A percentile compares a stretch with the other conserved stretches of the same genome.
These are phyloP conservation scores for Ctenodactylus gundi DNA, from an alignment of 2,113 vertebrate genomes.

Conservation along the genomic window DNA sequence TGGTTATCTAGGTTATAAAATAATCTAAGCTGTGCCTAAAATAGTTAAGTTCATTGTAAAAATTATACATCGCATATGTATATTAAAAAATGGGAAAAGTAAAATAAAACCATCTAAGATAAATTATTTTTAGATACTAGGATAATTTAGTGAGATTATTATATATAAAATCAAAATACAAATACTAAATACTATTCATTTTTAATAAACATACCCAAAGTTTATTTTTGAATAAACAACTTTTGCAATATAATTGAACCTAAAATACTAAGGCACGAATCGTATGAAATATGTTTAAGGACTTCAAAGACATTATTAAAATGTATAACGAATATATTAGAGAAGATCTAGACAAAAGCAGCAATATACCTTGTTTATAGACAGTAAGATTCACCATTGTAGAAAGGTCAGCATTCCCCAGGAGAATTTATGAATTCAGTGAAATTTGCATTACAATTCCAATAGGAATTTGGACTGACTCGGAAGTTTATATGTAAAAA, in stretches of 20 bases:
- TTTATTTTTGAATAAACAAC: not conserved
- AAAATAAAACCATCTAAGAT: not conserved
- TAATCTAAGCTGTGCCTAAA: no score
- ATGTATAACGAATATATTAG: not conserved
- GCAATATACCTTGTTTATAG: not conserved
- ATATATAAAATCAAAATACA: not conserved
- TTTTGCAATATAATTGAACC: not conserved
- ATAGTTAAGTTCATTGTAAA: no score
- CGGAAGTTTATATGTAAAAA: slow-evolving; percentile 31
- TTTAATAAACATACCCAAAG: not conserved
- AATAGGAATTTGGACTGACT: not conserved
- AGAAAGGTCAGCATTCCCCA: not conserved
- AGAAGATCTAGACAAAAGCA: not conserved
- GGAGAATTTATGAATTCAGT: not conserved
- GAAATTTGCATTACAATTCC: slow-evolving; percentile 25
- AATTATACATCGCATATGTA: no score
- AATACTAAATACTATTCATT: slow-evolving; percentile 19
- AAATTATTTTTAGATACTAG: not conserved
- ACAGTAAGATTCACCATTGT: not conserved
- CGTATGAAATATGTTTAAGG: not conserved
- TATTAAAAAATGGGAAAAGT: no score
- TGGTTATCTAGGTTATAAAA: no score
- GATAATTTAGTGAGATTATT: not conserved
- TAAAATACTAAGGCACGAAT: not conserved
- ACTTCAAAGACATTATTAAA: not conserved